Base-by-base conservation (phyloP, 2,797 vertebrate species). In the Enteromius paludinosus region DNA sequence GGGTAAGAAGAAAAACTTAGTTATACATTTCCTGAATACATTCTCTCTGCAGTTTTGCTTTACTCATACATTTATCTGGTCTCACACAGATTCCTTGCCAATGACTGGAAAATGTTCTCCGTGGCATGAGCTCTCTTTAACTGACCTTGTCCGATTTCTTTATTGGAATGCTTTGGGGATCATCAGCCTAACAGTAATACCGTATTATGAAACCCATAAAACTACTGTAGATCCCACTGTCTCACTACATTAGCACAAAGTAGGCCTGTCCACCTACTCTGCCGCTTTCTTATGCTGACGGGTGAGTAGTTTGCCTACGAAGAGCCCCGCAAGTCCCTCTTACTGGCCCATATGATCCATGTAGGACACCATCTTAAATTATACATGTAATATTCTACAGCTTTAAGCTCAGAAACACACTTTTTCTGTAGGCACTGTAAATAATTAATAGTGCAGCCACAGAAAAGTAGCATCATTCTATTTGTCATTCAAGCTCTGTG, bases 121-220 rank as follows among this genome's bases (percentile, higher is more conserved):
- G 28, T 62, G 20, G 10, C 28, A 77, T 25, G 15, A 49, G 9
- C 28, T 45, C 61, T 66, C 25, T 61, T 77, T 77, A 83, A 49
- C 80, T 18, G 65, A 77, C 52, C 73, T 62, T 77, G 47, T 68
- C 81, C 20, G 52, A 70, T 61, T 83, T 77, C 73, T 77, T 76
- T 56, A 43, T 33, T 56, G 45, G 47, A 70, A 79, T 45, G 30
- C 65, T 43, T 79, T 38, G 45, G 49, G 72, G 72, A 69, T 82
- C 23, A 59, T 76, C 81, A 66, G 25, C 23, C 64, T 68, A 68
- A 33, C 45, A 45, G 11, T 69, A 62, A 70, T 61, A 70, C 25
- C 4, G 11, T 61, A 25, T 66, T 59, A 77, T 77, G 62, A 69
- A 77, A 59, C n/a, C 47, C 73, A 76, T 77, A 76, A 33, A 77